Evolutionary conservation across 2,113 vertebrate genomes (phyloP), one percentile per base, ranked within the genome.

Genomic region (Psittacula cyanocephala): DNA sequence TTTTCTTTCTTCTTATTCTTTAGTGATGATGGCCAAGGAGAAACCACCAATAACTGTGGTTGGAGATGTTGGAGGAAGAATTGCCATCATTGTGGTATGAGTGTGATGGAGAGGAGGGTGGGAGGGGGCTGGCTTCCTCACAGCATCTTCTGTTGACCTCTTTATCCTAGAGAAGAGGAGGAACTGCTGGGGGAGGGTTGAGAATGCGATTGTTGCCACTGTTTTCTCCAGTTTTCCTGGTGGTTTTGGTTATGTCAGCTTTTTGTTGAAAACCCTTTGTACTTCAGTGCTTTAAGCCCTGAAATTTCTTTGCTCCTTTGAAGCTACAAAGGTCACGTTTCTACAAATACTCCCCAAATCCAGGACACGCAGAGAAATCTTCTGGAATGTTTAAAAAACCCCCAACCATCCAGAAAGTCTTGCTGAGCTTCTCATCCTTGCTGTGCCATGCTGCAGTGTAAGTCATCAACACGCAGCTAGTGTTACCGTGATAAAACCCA

Each of bases 11-110:
- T 35, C 39, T 74, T n/a, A 55, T 55, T 55, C 89, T 76, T 75
- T 96, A 99, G 99, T 99, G 96, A 99, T 99, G 99, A 99, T 99
- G 98, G 99, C 99, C 96, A 99, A 99, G 95, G 99, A 99, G 98
- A 99, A 99, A 93, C 99, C 99, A 1, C 99, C 99, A 2, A 99
- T 99, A 82, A 99, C 99, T 17, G 99, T 99, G 22, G 99, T 99
- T 5, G 99, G 99, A 97, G 99, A 99, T 1, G 99, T 99, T 29
- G 99, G 99, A 87, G 99, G 99, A 82, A 98, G 99, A 95, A 99
- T 99, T 70, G 99, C 99, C 52, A 99, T 99, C 91, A 99, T 99
- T 71, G 99, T 99, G 98, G 99, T 99, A 98, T 93, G 46, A 47
- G 46, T 47, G 9, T 17, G 25, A 82, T 50, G 75, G 91, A 35